Conservation (phyloP, 1,140 invertebrate genomes). For the Drosophila kurseongensis region DNA sequence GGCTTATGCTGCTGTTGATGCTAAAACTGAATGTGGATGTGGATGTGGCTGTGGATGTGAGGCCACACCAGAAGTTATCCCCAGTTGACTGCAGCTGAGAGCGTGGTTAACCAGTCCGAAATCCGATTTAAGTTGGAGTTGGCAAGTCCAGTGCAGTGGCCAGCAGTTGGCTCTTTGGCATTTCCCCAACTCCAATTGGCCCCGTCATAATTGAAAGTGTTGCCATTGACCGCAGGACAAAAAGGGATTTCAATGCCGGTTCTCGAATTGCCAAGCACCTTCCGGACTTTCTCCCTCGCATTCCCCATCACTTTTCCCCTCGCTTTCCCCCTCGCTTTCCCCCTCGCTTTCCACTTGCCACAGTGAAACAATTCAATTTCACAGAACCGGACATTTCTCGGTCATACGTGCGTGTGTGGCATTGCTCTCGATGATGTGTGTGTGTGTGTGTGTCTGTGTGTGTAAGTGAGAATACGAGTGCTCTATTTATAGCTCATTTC, state of each 20-base stretch:
- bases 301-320: neutral
- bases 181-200: slow-evolving; percentile 17
- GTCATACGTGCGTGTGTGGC: slow-evolving; percentile 23
- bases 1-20: neutral
- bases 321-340: too few species aligned
- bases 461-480: neutral
- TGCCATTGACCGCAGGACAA: slow-evolving; percentile 43
- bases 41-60: neutral
- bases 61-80: neutral
- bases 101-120: slow-evolving; percentile 1
- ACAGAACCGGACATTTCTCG: slow-evolving; percentile 37
- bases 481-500: slow-evolving; percentile 42
- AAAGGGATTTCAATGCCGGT: slow-evolving; percentile 31
- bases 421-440: slow-evolving; percentile 6
- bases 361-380: slow-evolving; percentile 38
- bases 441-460: neutral
- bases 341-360: neutral
- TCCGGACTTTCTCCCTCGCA: neutral
- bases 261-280: slow-evolving; percentile 15
- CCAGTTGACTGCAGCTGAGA: neutral
- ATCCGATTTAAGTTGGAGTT: slow-evolving; percentile 25
- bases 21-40: too few species aligned
- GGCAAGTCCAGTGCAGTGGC: neutral
- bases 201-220: slow-evolving; percentile 42
- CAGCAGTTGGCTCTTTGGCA: neutral